phyloP scores from a whole-genome alignment of 2,888 invertebrate species.

The Heliconius charithonia region DNA sequence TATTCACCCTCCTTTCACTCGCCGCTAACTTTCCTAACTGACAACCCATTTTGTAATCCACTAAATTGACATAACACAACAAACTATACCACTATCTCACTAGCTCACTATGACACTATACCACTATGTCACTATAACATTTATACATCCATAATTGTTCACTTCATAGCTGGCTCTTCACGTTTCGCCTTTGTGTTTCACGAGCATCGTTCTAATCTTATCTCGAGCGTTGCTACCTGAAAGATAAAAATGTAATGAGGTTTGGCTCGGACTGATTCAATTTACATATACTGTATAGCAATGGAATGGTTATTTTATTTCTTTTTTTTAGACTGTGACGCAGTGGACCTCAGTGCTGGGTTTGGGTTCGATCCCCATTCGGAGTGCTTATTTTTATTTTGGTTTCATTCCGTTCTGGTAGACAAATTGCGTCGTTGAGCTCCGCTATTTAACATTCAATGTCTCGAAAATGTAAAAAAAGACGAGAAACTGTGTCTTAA shows the following conservation, averaged over 20 bases:
- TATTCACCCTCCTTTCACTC: constrained; percentile 76
- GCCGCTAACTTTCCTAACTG: constrained; percentile 89
- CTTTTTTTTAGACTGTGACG: too few relatives aligned
- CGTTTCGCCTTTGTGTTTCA: constrained; percentile 24
- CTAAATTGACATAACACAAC: constrained; percentile 46
- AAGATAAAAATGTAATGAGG: constrained; percentile 55
- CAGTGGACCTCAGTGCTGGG: too few relatives aligned
- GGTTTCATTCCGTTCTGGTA: too few relatives aligned
- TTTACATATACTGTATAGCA: neutral
- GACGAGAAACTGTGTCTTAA: rapidly evolving
- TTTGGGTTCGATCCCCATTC: too few relatives aligned
- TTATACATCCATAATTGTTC: constrained; percentile 16
- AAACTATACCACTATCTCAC: neutral
- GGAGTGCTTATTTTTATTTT: too few relatives aligned
- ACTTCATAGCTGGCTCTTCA: constrained; percentile 14
- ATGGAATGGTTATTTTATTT: too few relatives aligned
- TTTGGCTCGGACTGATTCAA: constrained; percentile 26
- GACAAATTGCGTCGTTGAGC: too few relatives aligned
- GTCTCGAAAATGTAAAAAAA: too few relatives aligned
- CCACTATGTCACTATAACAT: constrained; percentile 22
- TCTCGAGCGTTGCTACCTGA: constrained; percentile 57
- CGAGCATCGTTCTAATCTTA: constrained; percentile 56
- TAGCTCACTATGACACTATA: constrained; percentile 7
- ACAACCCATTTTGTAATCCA: constrained; percentile 85
- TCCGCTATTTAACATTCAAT: too few relatives aligned